phyloP scores from a whole-genome alignment of 2,797 vertebrate species.

The Peromyscus attwateri region DNA sequence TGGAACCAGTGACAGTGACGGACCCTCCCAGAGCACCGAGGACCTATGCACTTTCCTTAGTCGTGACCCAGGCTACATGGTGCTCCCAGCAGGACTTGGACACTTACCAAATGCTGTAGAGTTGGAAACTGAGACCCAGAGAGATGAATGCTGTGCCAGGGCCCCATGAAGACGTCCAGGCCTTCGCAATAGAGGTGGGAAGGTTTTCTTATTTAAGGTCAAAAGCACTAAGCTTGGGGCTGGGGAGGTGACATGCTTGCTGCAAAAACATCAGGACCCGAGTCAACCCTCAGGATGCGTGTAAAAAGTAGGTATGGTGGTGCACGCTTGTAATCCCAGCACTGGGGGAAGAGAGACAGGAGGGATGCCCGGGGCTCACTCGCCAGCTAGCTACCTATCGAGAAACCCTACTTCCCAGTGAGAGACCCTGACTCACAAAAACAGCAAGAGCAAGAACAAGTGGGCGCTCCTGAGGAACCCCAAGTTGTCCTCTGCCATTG shows the following conservation, averaged over 20 bases:
- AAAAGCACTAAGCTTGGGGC: neutral
- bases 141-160: neutral
- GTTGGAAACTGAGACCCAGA: neutral
- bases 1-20: neutral
- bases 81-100: neutral
- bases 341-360: too few species aligned
- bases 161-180: rapidly evolving
- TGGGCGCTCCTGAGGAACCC: neutral
- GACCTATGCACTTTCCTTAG: neutral
- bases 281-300: too few species aligned
- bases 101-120: neutral
- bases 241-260: neutral
- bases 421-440: neutral
- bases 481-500: neutral
- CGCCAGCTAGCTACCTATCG: neutral
- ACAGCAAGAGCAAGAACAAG: neutral
- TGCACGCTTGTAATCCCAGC: neutral
- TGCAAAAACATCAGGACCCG: too few species aligned
- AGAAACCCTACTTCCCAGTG: neutral
- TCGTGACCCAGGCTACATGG: rapidly evolving
- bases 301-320: neutral
- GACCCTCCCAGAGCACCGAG: neutral
- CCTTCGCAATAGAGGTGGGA: rapidly evolving
- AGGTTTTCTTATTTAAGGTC: neutral
- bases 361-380: neutral